Evolutionary conservation across 2,113 vertebrate species (phyloP).

Genomic region (Hystrix cristata): DNA sequence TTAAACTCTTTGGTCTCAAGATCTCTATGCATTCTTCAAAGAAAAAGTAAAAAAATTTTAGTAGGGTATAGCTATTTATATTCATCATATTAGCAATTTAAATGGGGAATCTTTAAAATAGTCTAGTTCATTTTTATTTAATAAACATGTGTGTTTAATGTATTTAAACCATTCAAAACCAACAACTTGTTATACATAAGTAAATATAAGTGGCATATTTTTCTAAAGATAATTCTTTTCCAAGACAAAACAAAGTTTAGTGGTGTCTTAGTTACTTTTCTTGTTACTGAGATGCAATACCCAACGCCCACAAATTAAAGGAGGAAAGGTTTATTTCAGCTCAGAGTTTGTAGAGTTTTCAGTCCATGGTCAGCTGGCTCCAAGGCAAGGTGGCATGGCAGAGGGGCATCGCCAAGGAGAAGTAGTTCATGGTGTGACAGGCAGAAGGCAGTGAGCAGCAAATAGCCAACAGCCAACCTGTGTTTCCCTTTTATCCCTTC

Average conservation of each 20-base stretch:
- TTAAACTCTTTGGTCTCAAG: conserved; percentile 23
- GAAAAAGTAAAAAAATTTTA: not conserved
- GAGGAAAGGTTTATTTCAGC: not conserved
- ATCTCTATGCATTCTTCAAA: not conserved
- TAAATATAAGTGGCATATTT: not conserved
- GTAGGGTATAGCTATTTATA: not conserved
- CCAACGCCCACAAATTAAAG: not conserved
- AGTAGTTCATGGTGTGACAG: not conserved
- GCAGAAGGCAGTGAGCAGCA: not conserved
- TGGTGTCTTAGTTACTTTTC: not conserved
- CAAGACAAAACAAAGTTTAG: not conserved
- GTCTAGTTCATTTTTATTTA: conserved; percentile 19
- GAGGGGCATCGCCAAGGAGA: not conserved
- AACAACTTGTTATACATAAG: not conserved
- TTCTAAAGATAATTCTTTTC: conserved; percentile 40
- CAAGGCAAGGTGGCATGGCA: not conserved
- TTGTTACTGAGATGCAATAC: not conserved
- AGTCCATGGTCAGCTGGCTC: not conserved
- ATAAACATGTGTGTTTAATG: conserved; percentile 25
- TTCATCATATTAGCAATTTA: conserved; percentile 12
- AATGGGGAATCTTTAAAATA: not conserved
- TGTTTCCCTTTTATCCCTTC: not conserved
- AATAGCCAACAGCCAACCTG: not conserved
- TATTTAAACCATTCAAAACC: conserved; percentile 33
- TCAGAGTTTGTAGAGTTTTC: not conserved